Percentiles rank a stretch among this genome's conserved stretches.
phyloP scores from a whole-genome alignment of 2,113 vertebrate genomes.

The Lichenostomus cassidix region DNA sequence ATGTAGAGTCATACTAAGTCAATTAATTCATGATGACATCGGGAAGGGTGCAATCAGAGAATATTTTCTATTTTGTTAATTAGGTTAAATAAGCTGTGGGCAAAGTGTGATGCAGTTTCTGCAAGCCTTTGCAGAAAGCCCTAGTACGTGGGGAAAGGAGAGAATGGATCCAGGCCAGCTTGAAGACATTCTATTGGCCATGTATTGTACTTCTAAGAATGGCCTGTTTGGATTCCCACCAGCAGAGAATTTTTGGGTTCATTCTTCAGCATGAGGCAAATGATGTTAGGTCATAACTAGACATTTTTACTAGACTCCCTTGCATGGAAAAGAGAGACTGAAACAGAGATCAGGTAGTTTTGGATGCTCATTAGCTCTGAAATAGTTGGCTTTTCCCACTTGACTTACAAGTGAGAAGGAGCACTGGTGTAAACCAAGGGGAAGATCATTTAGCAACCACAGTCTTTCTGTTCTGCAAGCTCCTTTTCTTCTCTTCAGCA shows the following conservation, averaged over 20 bases:
- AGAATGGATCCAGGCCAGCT: neutral
- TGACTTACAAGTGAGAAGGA: neutral
- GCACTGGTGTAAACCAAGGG: neutral
- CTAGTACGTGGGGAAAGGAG: neutral
- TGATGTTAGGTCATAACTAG: neutral
- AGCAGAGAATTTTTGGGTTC: neutral
- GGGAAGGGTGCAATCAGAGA: neutral
- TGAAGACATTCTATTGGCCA: neutral
- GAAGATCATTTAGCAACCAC: neutral
- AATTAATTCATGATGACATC: neutral
- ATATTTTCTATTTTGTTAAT: neutral
- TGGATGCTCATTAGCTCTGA: neutral
- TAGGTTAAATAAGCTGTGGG: neutral
- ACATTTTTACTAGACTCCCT: neutral
- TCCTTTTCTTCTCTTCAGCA: neutral
- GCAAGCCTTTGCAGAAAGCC: neutral
- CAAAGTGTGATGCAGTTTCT: neutral
- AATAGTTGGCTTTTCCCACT: neutral
- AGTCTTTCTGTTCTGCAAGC: neutral
- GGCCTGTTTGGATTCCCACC: accelerated
- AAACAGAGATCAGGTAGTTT: neutral
- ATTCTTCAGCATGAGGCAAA: neutral
- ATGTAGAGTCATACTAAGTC: neutral
- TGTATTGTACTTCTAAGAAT: neutral
- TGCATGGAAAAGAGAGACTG: neutral